These are phyloP conservation scores for Alaudala cheleensis DNA, from an alignment of 2,113 vertebrate species.

Conservation along the genomic window DNA sequence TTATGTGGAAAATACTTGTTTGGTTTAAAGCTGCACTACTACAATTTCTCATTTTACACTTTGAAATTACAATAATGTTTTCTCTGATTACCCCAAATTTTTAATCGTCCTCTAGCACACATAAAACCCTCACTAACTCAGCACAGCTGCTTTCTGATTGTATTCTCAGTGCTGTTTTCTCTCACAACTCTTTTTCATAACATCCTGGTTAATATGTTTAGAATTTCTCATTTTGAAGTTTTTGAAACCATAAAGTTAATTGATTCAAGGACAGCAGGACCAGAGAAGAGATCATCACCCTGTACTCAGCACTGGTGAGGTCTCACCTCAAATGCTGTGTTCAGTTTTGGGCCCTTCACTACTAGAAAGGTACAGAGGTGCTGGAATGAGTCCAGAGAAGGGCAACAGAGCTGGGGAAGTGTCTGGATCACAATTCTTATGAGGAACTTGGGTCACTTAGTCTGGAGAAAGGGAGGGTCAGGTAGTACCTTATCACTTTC, in stretches of 20 bases:
- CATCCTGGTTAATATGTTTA: not conserved
- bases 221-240: not conserved
- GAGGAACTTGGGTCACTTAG: not conserved
- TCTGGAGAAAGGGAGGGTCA: not conserved
- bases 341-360: not conserved
- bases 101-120: not conserved
- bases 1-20: too few species aligned
- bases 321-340: rapidly evolving
- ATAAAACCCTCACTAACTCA: not conserved
- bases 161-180: not conserved
- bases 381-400: not conserved
- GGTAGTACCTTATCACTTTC: not conserved
- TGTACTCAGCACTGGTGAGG: not conserved
- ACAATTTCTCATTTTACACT: not conserved
- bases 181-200: not conserved
- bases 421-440: rapidly evolving
- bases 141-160: not conserved
- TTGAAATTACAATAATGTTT: not conserved
- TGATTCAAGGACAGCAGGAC: not conserved
- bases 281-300: rapidly evolving
- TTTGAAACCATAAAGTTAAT: not conserved
- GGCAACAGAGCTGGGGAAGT: not conserved
- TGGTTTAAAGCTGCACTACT: too few species aligned
- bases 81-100: not conserved
- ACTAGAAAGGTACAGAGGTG: not conserved